Evolutionary conservation across 1,140 invertebrate species (phyloP).

Genomic region (Amyelois transitella): DNA sequence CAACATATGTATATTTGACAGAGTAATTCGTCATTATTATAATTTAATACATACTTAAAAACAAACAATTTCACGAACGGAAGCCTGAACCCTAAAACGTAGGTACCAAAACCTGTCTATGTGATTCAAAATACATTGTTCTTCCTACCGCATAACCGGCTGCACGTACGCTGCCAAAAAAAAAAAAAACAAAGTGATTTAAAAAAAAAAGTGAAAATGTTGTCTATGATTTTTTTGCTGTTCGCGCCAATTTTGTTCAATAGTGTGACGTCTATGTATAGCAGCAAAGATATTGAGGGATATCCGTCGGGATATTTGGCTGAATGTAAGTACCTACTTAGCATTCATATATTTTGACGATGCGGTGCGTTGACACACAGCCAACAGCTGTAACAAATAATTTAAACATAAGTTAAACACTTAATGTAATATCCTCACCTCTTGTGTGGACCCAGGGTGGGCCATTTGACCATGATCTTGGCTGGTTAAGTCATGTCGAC

Average conservation of each 20-base stretch:
- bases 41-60: too few species aligned
- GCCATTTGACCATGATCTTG: too few species aligned
- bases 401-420: too few species aligned
- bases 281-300: slow-evolving; percentile 38
- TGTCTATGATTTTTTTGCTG: not conserved
- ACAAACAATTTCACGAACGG: too few species aligned
- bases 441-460: too few species aligned
- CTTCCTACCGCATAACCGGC: not conserved
- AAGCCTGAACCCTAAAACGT: not conserved
- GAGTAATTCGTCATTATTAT: too few species aligned
- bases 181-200: not conserved
- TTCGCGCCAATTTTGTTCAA: not conserved
- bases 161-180: not conserved
- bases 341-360: not conserved
- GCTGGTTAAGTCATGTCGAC: too few species aligned
- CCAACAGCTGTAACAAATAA: too few species aligned
- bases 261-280: slow-evolving; percentile 6
- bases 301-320: slow-evolving; percentile 37
- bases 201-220: slow-evolving; percentile 3
- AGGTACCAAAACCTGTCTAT: too few species aligned
- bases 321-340: slow-evolving; percentile 37
- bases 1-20: too few species aligned
- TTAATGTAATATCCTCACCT: too few species aligned
- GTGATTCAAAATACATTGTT: not conserved
- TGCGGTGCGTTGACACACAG: too few species aligned